Evolutionary conservation across 2,888 invertebrate species (phyloP).

Genomic region (Argyresthia goedartella): DNA sequence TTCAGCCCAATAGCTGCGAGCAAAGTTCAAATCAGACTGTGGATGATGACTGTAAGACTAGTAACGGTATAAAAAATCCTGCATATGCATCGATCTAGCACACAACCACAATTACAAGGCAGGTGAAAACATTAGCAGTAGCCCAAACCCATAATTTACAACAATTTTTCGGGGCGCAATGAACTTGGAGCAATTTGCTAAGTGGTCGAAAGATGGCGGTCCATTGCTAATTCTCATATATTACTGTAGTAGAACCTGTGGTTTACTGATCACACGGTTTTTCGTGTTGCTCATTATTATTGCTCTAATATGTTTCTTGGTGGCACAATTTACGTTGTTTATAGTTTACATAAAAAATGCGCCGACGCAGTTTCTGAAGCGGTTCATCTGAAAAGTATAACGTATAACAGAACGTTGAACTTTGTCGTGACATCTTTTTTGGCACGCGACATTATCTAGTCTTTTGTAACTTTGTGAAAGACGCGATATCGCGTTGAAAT

Average conservation of each 20-base stretch:
- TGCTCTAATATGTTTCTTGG: conserved; percentile 1
- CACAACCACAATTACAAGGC: conserved; percentile 53
- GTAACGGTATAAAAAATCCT: conserved; percentile 52
- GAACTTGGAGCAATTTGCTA: conserved; percentile 57
- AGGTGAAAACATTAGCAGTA: conserved; percentile 61
- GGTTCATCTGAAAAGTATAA: background rate
- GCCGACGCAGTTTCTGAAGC: background rate
- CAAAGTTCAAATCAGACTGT: conserved; percentile 33
- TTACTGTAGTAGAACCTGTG: conserved; percentile 45
- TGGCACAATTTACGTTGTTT: background rate
- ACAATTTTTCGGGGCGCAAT: conserved; percentile 52
- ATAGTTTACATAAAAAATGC: background rate
- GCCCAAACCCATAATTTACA: conserved; percentile 64
- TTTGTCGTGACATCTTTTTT: conserved; percentile 19
- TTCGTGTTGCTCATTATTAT: conserved; percentile 4
- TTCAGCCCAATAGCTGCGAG: conserved; percentile 23
- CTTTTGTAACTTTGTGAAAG: background rate
- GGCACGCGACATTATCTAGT: conserved; percentile 17
- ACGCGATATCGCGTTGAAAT: background rate
- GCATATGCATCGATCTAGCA: conserved; percentile 48
- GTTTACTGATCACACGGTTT: conserved; percentile 37
- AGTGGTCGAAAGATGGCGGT: conserved; percentile 44
- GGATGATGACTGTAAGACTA: conserved; percentile 27
- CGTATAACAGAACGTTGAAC: conserved; percentile 12
- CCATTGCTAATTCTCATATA: conserved; percentile 40